Conservation (phyloP, 2,113 vertebrate genomes). For the Epinephelus lanceolatus region DNA sequence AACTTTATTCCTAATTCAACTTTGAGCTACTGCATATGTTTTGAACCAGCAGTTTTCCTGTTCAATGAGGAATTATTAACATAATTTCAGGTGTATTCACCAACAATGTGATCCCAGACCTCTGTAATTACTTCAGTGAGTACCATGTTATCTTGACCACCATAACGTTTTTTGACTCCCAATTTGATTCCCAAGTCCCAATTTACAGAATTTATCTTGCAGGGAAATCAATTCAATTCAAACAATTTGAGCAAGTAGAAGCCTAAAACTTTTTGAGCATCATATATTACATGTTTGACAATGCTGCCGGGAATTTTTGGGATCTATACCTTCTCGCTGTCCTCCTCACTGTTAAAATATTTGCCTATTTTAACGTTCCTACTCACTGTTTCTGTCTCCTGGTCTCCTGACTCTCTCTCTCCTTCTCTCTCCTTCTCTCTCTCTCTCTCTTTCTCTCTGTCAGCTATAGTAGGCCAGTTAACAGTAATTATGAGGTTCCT, state of each 20-base stretch:
- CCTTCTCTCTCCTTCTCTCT: not conserved
- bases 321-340: not conserved
- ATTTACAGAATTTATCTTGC: not conserved
- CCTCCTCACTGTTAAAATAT: constrained; percentile 19
- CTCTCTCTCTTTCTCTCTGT: constrained; percentile 39
- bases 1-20: not conserved
- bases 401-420: constrained; percentile 22
- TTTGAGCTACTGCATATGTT: too few relatives aligned
- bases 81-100: too few relatives aligned
- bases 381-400: constrained; percentile 40
- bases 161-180: too few relatives aligned
- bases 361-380: constrained; percentile 24
- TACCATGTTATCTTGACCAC: not conserved
- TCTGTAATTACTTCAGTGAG: not conserved
- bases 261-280: not conserved
- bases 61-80: too few relatives aligned
- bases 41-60: too few relatives aligned
- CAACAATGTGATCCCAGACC: not conserved
- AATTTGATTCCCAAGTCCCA: not conserved
- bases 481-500: constrained; percentile 81
- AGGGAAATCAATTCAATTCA: not conserved
- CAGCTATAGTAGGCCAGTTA: constrained; percentile 75
- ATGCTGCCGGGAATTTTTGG: not conserved
- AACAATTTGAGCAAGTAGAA: not conserved
- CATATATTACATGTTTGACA: not conserved